A percentile compares a stretch with the other conserved stretches of the same genome.
phyloP scores from a whole-genome alignment of 2,888 invertebrate genomes.

The Meandrusa payeni region DNA sequence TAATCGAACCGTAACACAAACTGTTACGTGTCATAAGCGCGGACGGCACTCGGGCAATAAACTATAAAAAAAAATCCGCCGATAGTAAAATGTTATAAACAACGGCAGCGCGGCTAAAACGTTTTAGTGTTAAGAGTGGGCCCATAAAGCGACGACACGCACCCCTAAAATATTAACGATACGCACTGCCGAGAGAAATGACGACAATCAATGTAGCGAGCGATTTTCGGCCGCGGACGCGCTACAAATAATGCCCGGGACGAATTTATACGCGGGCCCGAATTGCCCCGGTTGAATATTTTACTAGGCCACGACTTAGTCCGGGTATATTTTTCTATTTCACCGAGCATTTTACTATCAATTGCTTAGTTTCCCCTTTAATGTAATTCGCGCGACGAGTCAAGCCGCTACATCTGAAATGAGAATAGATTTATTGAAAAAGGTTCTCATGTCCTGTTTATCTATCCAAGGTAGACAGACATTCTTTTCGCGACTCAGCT shows the following conservation, averaged over 20 bases:
- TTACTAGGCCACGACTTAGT: slow-evolving; percentile 77
- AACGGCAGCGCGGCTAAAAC: slow-evolving; percentile 77
- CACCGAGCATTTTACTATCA: slow-evolving; percentile 76
- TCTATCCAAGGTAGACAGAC: too few relatives aligned
- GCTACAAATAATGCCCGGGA: slow-evolving; percentile 76
- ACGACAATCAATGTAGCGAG: slow-evolving; percentile 76
- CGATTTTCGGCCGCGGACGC: slow-evolving; percentile 76
- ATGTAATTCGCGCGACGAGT: slow-evolving; percentile 63
- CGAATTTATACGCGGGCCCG: slow-evolving; percentile 77
- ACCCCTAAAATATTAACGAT: slow-evolving; percentile 80
- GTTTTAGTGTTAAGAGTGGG: slow-evolving; percentile 80
- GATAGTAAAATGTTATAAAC: slow-evolving; percentile 79
- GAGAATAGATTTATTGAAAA: too few relatives aligned
- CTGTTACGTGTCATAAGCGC: slow-evolving; percentile 61
- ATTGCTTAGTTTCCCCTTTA: slow-evolving; percentile 77
- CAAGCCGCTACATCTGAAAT: slow-evolving; percentile 31
- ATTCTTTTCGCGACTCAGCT: too few relatives aligned
- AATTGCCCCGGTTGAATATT: slow-evolving; percentile 80
- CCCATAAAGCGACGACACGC: slow-evolving; percentile 78
- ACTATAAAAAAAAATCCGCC: slow-evolving; percentile 74
- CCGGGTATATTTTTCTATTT: slow-evolving; percentile 78
- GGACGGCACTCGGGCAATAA: slow-evolving; percentile 68
- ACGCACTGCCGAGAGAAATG: slow-evolving; percentile 73
- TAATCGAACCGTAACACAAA: slow-evolving; percentile 59
- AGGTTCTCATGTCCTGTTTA: too few relatives aligned